These are phyloP conservation scores for Micronycteris hirsuta DNA, from an alignment of 2,113 vertebrate species.

Conservation along the genomic window DNA sequence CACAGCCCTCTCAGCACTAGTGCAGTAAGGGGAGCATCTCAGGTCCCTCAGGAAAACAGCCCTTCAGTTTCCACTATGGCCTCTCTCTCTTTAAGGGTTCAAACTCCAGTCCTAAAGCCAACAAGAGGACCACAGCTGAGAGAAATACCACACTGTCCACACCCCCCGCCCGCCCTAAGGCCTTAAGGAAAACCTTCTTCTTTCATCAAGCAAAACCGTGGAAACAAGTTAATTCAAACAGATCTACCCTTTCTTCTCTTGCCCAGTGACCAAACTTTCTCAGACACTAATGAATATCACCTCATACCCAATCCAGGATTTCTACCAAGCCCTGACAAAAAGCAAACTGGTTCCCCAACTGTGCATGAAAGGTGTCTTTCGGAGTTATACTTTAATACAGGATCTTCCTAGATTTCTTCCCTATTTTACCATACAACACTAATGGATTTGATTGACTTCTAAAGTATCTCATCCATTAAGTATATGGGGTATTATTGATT, in stretches of 20 bases:
- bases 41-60: background rate
- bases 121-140: background rate
- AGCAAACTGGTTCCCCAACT: background rate
- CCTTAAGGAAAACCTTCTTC: background rate
- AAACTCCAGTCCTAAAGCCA: background rate
- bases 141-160: background rate
- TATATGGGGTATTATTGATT: background rate
- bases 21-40: background rate
- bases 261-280: background rate
- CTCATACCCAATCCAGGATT: background rate
- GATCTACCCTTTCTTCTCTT: background rate
- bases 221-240: background rate
- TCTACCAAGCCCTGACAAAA: background rate
- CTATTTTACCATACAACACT: background rate
- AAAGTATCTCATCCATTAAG: background rate
- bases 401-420: background rate
- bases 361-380: background rate
- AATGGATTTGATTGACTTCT: background rate
- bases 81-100: background rate
- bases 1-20: background rate
- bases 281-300: background rate
- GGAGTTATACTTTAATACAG: background rate
- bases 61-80: background rate
- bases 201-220: background rate
- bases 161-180: background rate